Evolutionary conservation across 2,797 vertebrate species (phyloP), one percentile per base, ranked within the genome.

Genomic region (Paguma larvata): DNA sequence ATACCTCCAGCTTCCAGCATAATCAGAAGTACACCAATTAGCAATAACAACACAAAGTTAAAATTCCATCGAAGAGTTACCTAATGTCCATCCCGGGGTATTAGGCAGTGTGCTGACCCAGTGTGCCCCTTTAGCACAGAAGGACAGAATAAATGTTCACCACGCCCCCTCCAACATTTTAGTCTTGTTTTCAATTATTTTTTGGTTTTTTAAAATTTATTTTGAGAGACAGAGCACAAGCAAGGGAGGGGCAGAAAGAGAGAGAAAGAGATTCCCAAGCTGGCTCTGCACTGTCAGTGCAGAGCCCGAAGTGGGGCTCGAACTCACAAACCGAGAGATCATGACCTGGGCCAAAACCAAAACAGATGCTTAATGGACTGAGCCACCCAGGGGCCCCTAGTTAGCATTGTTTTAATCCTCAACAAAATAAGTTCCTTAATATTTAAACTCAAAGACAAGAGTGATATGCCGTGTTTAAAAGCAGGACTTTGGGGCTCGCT

Each of bases 1-100:
- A 30, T n/a, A 72, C 30, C 91, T 89, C 72, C 77, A 90, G 67
- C 92, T 97, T 94, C 85, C 72, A 96, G 92, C 85, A 63, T 38
- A 93, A 90, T 86, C 94, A 86, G 85, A 98, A 97, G 95, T 93
- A 97, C 89, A 97, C 96, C 95, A 96, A 97, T 95, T 97, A 92
- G 85, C 92, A 96, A 86, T 85, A 97, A 96, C 65, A 97, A 94
- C 67, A 84, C 93, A 93, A 91, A 97, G 97, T 96, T 97, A 93
- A 97, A 97, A 87, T 70, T 83, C 85, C 88, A 95, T 97, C 97
- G 89, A 91, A 56, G 65, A 83, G 73, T 95, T 97, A 96, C 82
- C 73, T 92, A 62, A 84, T 79, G 92, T 75, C 82, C 89, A 96
- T 94, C 90, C 94, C 30, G 48, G 38, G 73, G 93, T 80, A 79